phyloP scores from a whole-genome alignment of 2,888 invertebrate genomes.

The Calephelis perditalis region DNA sequence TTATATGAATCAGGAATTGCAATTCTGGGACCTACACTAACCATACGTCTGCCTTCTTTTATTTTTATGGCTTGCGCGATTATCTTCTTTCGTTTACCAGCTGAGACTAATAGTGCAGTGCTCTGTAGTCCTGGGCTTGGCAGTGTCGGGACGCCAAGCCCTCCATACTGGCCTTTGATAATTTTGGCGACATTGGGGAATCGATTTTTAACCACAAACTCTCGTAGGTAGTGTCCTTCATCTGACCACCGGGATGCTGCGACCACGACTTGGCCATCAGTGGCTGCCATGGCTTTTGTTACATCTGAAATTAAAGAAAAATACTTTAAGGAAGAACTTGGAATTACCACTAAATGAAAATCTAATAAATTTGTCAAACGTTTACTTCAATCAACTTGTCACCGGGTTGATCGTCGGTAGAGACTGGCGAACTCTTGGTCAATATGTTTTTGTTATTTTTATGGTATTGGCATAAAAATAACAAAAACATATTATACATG shows the following conservation, averaged over 20 bases:
- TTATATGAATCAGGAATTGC: conserved; percentile 94
- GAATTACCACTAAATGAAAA: not conserved
- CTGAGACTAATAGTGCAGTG: conserved; percentile 90
- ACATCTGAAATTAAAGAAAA: conserved; percentile 70
- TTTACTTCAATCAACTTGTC: not conserved
- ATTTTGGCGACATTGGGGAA: conserved; percentile 93
- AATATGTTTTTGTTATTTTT: no score
- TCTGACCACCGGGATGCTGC: conserved; percentile 89
- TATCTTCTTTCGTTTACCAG: conserved; percentile 90
- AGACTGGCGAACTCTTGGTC: no score
- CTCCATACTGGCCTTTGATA: conserved; percentile 95
- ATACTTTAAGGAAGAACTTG: not conserved
- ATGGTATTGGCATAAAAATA: no score
- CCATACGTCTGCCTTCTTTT: conserved; percentile 90
- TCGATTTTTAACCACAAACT: conserved; percentile 85
- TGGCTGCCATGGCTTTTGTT: conserved; percentile 86
- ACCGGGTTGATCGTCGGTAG: no score
- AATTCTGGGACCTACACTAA: conserved; percentile 88
- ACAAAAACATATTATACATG: no score
- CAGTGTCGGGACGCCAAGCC: conserved; percentile 91
- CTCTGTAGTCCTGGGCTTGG: conserved; percentile 92
- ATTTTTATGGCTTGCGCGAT: conserved; percentile 93
- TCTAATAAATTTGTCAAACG: not conserved
- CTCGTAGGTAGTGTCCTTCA: conserved; percentile 84
- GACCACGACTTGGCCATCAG: conserved; percentile 93